Conservation (phyloP, 2,888 invertebrate genomes). For the Noctua pronuba region DNA sequence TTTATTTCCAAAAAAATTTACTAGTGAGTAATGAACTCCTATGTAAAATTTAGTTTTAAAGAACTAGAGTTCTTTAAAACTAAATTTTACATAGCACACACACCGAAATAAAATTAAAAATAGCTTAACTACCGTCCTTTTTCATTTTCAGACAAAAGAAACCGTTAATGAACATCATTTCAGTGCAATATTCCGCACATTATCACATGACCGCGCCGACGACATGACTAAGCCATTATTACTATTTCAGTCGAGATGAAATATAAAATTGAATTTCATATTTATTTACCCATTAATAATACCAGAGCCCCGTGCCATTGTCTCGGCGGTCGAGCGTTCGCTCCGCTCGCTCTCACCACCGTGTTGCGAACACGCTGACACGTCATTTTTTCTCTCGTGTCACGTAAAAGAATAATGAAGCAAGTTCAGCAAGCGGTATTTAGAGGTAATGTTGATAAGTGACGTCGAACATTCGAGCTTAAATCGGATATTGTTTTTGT, state of each 20-base stretch:
- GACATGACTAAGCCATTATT: conserved; percentile 57
- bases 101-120: background rate
- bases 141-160: conserved; percentile 21
- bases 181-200: conserved; percentile 34
- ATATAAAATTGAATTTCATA: conserved; percentile 70
- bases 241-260: conserved; percentile 45
- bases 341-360: conserved; percentile 52
- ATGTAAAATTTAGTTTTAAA: background rate
- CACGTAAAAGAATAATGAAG: conserved; percentile 74
- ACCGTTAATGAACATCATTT: conserved; percentile 25
- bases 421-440: conserved; percentile 65
- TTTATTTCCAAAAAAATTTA: background rate
- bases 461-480: conserved; percentile 23
- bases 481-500: conserved; percentile 8
- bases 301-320: conserved; percentile 59
- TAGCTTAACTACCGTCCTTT: background rate
- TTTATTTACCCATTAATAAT: conserved; percentile 70
- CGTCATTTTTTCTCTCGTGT: conserved; percentile 76
- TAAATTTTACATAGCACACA: too few relatives aligned
- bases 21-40: background rate
- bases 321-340: conserved; percentile 51
- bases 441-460: conserved; percentile 60
- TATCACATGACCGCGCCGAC: conserved; percentile 20
- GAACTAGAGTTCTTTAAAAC: background rate
- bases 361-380: conserved; percentile 71